Evolutionary conservation across 1,140 invertebrate species (phyloP).

Genomic region (Choristoneura fumiferana): DNA sequence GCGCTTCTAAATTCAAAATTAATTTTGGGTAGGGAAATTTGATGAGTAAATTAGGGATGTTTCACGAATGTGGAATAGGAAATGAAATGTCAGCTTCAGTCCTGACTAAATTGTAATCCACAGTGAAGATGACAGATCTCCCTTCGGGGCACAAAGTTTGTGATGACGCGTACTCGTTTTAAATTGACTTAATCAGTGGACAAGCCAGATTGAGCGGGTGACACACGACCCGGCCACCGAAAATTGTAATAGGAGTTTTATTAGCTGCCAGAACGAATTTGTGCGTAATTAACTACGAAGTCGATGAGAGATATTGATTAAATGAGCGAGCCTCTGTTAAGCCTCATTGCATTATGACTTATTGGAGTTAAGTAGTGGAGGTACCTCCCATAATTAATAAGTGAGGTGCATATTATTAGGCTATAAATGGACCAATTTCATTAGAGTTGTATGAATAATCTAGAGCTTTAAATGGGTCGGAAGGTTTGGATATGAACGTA

Average conservation of each 20-base stretch:
- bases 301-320: not conserved
- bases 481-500: too few species aligned
- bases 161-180: not conserved
- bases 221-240: not conserved
- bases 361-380: too few species aligned
- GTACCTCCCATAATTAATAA: too few species aligned
- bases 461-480: too few species aligned
- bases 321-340: too few species aligned
- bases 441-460: too few species aligned
- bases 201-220: not conserved
- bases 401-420: too few species aligned
- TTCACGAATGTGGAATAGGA: constrained; percentile 3
- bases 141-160: not conserved
- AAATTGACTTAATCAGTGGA: constrained; percentile 13
- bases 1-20: constrained; percentile 35
- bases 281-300: not conserved
- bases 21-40: constrained; percentile 36
- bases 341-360: too few species aligned
- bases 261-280: not conserved
- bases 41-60: constrained; percentile 20
- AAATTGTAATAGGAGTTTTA: constrained; percentile 10
- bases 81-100: constrained; percentile 1
- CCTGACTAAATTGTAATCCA: not conserved
- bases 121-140: constrained; percentile 5
- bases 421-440: too few species aligned